phyloP scores from a whole-genome alignment of 2,113 vertebrate genomes.

The Elgaria multicarinata region DNA sequence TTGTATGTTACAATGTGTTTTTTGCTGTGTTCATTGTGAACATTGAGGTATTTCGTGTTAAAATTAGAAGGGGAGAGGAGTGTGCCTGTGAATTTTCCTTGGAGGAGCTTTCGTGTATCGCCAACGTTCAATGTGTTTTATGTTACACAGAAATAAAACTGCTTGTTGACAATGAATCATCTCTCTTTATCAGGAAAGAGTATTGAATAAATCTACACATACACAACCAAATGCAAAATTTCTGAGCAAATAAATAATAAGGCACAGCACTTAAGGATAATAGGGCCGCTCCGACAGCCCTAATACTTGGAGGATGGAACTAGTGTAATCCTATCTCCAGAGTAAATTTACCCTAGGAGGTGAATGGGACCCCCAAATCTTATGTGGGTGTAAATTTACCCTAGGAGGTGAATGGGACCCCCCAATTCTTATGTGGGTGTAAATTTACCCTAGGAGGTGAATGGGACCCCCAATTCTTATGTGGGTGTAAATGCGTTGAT shows the following conservation, averaged over 20 bases:
- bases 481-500: background rate
- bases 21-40: conserved; percentile 71
- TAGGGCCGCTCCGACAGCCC: background rate
- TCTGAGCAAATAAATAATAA: background rate
- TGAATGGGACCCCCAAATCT: background rate
- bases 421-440: background rate
- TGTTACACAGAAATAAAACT: conserved; percentile 78
- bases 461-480: background rate
- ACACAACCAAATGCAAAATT: conserved; percentile 41
- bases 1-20: conserved; percentile 74
- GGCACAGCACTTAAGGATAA: background rate
- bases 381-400: background rate
- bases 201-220: conserved; percentile 19
- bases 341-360: background rate
- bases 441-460: background rate
- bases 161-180: conserved; percentile 66
- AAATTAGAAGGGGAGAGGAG: conserved; percentile 51
- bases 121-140: conserved; percentile 74
- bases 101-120: conserved; percentile 66
- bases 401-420: background rate
- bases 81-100: conserved; percentile 56
- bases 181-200: conserved; percentile 58
- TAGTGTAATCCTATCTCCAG: background rate
- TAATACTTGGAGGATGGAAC: background rate
- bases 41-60: conserved; percentile 65